Evolutionary conservation across 2,888 invertebrate species (phyloP).

Genomic region (Polyploca ridens): DNA sequence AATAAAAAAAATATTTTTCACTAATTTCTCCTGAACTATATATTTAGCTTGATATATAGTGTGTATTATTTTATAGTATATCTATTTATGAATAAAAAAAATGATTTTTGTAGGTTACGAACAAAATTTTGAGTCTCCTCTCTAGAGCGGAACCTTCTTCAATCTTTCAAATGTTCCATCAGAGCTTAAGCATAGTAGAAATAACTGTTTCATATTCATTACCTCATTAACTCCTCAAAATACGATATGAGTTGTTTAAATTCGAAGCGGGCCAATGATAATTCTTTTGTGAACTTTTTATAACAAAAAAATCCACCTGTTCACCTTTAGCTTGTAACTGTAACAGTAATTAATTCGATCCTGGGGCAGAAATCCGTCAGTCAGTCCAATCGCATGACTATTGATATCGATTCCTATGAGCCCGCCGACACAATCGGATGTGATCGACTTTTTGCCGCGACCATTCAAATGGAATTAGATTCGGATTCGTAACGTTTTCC

Average conservation of each 20-base stretch:
- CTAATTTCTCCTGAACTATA: too few species aligned
- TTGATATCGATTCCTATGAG: conserved; percentile 71
- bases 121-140: neutral
- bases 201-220: too few species aligned
- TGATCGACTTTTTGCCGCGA: conserved; percentile 73
- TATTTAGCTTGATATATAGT: too few species aligned
- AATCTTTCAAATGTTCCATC: too few species aligned
- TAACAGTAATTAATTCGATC: conserved; percentile 73
- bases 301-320: conserved; percentile 51
- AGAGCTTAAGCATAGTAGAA: too few species aligned
- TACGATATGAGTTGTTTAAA: neutral
- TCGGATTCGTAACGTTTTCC: conserved; percentile 66
- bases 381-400: conserved; percentile 66
- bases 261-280: neutral
- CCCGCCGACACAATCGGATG: conserved; percentile 71
- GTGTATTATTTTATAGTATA: too few species aligned
- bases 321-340: conserved; percentile 66
- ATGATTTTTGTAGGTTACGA: neutral
- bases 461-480: conserved; percentile 76
- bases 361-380: conserved; percentile 54
- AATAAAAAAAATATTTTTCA: too few species aligned
- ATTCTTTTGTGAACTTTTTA: conserved; percentile 16
- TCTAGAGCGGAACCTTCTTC: too few species aligned
- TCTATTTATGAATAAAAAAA: too few species aligned
- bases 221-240: neutral